A percentile compares a stretch with the other conserved stretches of the same genome.
These are phyloP conservation scores for Drosophila jambulina DNA, from an alignment of 1,140 invertebrate genomes.

Conservation along the genomic window DNA sequence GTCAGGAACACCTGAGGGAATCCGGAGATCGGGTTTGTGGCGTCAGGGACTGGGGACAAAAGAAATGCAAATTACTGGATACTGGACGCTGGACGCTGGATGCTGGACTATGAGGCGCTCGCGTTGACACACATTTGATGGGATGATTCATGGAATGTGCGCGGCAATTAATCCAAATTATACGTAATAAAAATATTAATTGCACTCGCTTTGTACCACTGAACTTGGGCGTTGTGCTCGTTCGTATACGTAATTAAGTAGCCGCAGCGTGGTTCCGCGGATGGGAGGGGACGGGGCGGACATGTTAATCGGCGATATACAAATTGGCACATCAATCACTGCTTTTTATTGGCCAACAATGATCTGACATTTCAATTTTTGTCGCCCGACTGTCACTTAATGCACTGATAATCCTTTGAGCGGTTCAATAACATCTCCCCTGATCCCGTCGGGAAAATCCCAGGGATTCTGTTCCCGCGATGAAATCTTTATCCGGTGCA, in stretches of 20 bases:
- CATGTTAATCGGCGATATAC: slow-evolving; percentile 46
- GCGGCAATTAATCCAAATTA: slow-evolving; percentile 68
- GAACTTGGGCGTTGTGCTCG: slow-evolving; percentile 56
- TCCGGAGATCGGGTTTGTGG: slow-evolving; percentile 57
- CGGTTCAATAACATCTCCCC: slow-evolving; percentile 34
- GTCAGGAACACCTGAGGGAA: slow-evolving; percentile 47
- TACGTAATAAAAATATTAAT: slow-evolving; percentile 74
- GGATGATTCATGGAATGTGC: slow-evolving; percentile 51
- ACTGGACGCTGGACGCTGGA: slow-evolving; percentile 7
- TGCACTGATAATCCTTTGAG: slow-evolving; percentile 37
- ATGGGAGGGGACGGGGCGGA: neutral
- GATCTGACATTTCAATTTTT: slow-evolving; percentile 48
- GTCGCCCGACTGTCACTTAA: slow-evolving; percentile 34
- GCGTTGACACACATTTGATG: slow-evolving; percentile 72
- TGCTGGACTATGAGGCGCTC: slow-evolving; percentile 54
- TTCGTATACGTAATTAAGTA: slow-evolving; percentile 36
- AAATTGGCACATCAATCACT: slow-evolving; percentile 59
- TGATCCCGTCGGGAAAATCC: slow-evolving; percentile 28
- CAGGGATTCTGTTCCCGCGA: slow-evolving; percentile 8
- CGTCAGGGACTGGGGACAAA: slow-evolving; percentile 52
- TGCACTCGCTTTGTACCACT: slow-evolving; percentile 69
- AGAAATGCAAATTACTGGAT: slow-evolving; percentile 59
- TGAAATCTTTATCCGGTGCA: slow-evolving; percentile 3
- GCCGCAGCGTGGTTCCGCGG: neutral
- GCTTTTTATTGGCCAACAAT: slow-evolving; percentile 39